phyloP scores from a whole-genome alignment of 2,797 vertebrate genomes.

The Threskiornis aethiopicus region DNA sequence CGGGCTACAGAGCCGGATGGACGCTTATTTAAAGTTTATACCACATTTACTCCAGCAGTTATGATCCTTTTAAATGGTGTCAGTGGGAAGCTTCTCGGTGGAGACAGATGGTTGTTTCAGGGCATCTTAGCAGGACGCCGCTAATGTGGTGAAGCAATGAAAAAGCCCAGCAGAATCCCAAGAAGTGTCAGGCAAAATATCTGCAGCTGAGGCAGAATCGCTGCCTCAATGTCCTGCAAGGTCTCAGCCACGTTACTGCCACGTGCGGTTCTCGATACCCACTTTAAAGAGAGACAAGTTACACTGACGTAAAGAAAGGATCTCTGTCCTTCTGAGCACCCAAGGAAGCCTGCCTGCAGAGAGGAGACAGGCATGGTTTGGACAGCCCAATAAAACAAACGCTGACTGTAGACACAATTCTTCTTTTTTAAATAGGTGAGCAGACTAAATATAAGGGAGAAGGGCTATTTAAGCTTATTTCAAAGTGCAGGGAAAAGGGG shows the following conservation, averaged over 20 bases:
- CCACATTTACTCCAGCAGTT: neutral
- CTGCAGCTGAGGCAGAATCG: neutral
- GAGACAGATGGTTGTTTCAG: conserved; percentile 46
- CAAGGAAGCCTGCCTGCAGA: neutral
- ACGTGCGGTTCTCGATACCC: neutral
- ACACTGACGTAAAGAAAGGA: neutral
- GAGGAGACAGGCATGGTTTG: neutral
- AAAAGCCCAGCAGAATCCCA: conserved; percentile 11
- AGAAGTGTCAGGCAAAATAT: neutral
- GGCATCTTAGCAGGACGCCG: conserved; percentile 15
- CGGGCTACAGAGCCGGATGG: neutral
- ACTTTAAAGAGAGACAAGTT: neutral
- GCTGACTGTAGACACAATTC: neutral
- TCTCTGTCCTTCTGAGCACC: neutral
- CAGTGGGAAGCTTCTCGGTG: neutral
- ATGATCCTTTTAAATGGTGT: neutral
- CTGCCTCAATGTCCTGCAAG: neutral
- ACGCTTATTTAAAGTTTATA: conserved; percentile 14
- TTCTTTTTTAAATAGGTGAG: neutral
- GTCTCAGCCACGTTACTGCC: neutral
- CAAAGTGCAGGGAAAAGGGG: neutral
- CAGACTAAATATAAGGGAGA: neutral
- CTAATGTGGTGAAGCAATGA: neutral
- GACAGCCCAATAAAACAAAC: neutral
- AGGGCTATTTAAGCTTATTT: neutral